These are phyloP conservation scores for Caloenas nicobarica DNA, from an alignment of 2,113 vertebrate genomes.

Conservation along the genomic window DNA sequence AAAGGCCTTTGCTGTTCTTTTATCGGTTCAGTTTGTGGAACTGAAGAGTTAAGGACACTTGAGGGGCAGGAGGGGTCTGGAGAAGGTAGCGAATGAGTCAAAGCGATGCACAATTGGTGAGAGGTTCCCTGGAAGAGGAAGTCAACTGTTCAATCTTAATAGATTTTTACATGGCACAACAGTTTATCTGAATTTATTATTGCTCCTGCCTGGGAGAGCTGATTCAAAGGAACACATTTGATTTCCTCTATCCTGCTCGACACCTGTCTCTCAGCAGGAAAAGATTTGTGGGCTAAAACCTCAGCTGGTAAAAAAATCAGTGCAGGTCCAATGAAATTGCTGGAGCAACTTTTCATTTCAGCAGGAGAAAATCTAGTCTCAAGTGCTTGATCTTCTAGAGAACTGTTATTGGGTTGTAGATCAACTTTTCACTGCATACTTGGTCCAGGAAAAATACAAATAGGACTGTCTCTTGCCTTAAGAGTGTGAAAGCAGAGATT, in stretches of 20 bases:
- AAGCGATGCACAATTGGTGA: neutral
- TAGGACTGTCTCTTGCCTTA: neutral
- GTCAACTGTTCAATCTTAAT: constrained; percentile 14
- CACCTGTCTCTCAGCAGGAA: constrained; percentile 32
- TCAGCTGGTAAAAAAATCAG: neutral
- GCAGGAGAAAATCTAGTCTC: fast-evolving
- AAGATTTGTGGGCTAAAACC: neutral
- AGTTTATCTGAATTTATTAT: neutral
- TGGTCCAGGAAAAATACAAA: neutral
- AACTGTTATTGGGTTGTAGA: neutral
- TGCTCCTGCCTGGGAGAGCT: neutral
- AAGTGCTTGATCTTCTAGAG: fast-evolving
- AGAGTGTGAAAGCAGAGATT: neutral
- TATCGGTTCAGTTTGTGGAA: neutral
- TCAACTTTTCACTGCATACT: neutral
- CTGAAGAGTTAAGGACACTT: neutral
- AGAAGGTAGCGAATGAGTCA: neutral
- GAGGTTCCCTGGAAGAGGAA: neutral
- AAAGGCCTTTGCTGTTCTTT: neutral
- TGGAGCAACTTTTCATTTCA: neutral
- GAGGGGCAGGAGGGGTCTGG: neutral
- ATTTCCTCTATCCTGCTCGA: constrained; percentile 36
- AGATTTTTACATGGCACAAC: neutral
- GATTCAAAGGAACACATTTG: neutral
- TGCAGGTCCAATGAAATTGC: neutral